Conservation (phyloP, 92 coral and sea anemone species). For the Nematostella vectensis region DNA sequence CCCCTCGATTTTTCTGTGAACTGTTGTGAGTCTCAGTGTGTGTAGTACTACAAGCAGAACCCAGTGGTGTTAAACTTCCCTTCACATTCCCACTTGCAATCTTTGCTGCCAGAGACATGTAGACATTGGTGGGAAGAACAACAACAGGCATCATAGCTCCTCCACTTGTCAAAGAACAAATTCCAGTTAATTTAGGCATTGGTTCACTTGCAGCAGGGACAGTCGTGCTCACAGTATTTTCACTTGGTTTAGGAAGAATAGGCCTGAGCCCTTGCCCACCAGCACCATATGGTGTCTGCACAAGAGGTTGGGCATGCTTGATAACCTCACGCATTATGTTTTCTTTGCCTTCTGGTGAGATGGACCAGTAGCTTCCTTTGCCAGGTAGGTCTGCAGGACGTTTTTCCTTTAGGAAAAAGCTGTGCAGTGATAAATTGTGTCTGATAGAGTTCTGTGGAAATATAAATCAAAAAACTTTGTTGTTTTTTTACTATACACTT, state of each 20-base stretch:
- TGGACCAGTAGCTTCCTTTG: constrained; percentile 94
- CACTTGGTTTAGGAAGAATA: constrained; percentile 87
- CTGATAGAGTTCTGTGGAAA: constrained; percentile 87
- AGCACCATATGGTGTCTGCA: constrained; percentile 32
- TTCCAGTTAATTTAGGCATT: constrained; percentile 7
- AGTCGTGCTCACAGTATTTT: constrained; percentile 5
- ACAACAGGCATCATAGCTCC: constrained; percentile 40
- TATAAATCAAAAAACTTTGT: constrained; percentile 2
- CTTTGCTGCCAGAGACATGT: constrained; percentile 41
- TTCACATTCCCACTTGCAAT: constrained; percentile 37
- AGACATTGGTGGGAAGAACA: constrained; percentile 50
- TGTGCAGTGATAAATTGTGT: constrained; percentile 93
- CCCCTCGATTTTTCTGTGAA: not conserved
- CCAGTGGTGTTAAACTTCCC: constrained; percentile 17
- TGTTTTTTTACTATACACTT: too few relatives aligned
- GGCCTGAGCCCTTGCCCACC: constrained; percentile 51
- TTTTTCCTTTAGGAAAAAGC: constrained; percentile 84
- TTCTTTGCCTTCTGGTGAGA: constrained; percentile 95
- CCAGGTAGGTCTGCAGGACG: constrained; percentile 83
- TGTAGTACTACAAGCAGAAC: constrained; percentile 1
- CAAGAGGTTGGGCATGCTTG: constrained; percentile 63
- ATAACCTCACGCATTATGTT: constrained; percentile 78
- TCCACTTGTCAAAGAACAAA: constrained; percentile 26
- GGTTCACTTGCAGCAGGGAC: constrained; percentile 11
- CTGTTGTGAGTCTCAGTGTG: not conserved